Evolutionary conservation across 2,797 vertebrate species (phyloP), one percentile per base, ranked within the genome.

Genomic region (Mus spretus): DNA sequence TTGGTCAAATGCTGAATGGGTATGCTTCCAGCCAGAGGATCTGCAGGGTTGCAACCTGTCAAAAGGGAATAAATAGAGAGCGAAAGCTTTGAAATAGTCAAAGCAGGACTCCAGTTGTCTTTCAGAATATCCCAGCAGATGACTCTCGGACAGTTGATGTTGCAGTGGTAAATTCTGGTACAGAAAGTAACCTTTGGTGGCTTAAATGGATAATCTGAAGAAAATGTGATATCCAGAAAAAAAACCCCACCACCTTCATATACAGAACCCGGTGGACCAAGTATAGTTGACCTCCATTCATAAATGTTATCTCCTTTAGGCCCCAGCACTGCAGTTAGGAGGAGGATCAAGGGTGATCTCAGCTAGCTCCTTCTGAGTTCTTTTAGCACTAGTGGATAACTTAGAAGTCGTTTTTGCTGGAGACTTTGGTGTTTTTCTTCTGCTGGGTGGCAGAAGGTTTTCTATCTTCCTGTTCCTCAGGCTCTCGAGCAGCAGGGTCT

Each of bases 91-190:
- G 99, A 99, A 98, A 99, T 99, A 98, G 99, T 99, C 98, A 99
- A 98, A 98, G 99, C 99, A 92, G 99, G 99, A 97, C 99, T 99
- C 99, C 99, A 99, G 98, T 99, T 99, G 98, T 99, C 99, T 98
- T 99, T 99, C 98, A 99, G 98, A 98, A 99, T 99, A 98, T 99
- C 99, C 99, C 99, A 98, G 98, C 99, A 99, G 99, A 99, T 99
- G 98, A 99, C 99, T 98, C 99, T 99, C 98, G 99, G 99, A 98
- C 99, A 99, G 98, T 99, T 99, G 98, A 99, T 99, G 98, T 99
- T 99, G 99, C 99, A 99, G 98, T 99, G 99, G 98, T 99, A 99
- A 98, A 99, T 99, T 98, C 99, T 99, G 98, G 99, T 99, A 92
- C 99, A 99, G 98, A 99, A 99, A 97, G 99, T 99, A 98, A 99